Conservation (phyloP, 2,888 invertebrate species). For the Plutella xylostella region DNA sequence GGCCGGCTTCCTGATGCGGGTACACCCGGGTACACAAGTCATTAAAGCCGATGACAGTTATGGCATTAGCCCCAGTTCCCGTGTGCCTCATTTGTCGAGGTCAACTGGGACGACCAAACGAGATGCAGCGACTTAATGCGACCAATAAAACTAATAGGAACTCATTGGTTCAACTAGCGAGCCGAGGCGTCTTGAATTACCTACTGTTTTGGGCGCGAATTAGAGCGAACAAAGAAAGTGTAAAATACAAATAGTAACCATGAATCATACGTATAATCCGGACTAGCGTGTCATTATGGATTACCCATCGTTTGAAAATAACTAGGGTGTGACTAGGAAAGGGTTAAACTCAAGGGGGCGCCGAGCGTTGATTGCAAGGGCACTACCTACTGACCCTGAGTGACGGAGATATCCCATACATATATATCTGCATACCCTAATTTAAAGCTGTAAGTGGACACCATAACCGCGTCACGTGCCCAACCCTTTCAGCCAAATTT, state of each 20-base stretch:
- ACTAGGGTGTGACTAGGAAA: conserved; percentile 48
- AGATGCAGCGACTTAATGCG: conserved; percentile 47
- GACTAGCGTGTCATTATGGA: conserved; percentile 19
- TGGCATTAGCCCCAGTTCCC: conserved; percentile 50
- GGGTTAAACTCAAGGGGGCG: conserved; percentile 56
- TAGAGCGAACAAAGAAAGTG: neutral
- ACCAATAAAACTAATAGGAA: conserved; percentile 53
- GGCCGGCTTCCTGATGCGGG: conserved; percentile 64
- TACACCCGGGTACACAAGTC: conserved; percentile 41
- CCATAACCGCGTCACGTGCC: neutral
- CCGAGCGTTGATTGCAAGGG: conserved; percentile 32
- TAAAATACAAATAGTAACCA: neutral
- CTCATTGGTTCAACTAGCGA: conserved; percentile 30
- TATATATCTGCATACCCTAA: neutral
- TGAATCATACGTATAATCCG: conserved; percentile 3
- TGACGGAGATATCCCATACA: neutral
- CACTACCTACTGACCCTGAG: conserved; percentile 7
- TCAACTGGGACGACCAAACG: conserved; percentile 56
- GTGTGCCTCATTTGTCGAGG: conserved; percentile 51
- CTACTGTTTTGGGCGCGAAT: conserved; percentile 16
- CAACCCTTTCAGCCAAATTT: conserved; percentile 7
- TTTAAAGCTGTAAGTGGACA: conserved; percentile 1
- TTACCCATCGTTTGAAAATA: conserved; percentile 34
- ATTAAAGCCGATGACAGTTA: conserved; percentile 53
- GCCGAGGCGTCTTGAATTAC: conserved; percentile 16